phyloP scores from a whole-genome alignment of 2,113 vertebrate genomes.

The Dromaius novaehollandiae region DNA sequence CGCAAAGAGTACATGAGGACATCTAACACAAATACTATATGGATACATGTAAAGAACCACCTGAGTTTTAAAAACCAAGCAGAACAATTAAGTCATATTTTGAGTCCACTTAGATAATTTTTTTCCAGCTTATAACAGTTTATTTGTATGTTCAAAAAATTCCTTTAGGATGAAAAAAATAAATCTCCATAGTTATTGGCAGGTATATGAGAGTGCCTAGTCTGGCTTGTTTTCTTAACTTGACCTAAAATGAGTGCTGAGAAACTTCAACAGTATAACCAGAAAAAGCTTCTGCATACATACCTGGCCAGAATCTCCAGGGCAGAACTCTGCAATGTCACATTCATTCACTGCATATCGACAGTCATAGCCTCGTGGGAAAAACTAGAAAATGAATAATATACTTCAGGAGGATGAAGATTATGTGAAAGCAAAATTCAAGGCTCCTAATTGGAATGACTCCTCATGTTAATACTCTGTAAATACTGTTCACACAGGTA shows the following conservation, averaged over 20 bases:
- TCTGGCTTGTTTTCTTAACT: neutral
- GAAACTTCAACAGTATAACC: neutral
- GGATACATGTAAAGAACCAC: neutral
- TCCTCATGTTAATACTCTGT: neutral
- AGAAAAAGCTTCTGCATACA: neutral
- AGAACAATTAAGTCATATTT: neutral
- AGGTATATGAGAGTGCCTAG: neutral
- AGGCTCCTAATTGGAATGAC: neutral
- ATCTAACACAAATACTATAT: neutral
- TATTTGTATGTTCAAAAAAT: neutral
- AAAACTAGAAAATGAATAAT: conserved; percentile 81
- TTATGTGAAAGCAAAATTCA: neutral
- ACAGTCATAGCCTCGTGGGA: conserved; percentile 90
- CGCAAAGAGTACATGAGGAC: neutral
- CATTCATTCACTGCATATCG: conserved; percentile 94
- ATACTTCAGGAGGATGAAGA: neutral
- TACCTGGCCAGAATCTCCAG: conserved; percentile 97
- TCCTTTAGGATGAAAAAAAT: neutral
- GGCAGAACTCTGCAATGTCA: conserved; percentile 93
- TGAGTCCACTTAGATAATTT: neutral
- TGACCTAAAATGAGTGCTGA: neutral
- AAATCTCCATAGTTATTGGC: neutral
- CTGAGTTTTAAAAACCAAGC: neutral
- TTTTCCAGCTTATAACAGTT: neutral
- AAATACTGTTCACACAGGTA: neutral